phyloP scores from a whole-genome alignment of 2,113 vertebrate genomes.

The Alouatta palliata region DNA sequence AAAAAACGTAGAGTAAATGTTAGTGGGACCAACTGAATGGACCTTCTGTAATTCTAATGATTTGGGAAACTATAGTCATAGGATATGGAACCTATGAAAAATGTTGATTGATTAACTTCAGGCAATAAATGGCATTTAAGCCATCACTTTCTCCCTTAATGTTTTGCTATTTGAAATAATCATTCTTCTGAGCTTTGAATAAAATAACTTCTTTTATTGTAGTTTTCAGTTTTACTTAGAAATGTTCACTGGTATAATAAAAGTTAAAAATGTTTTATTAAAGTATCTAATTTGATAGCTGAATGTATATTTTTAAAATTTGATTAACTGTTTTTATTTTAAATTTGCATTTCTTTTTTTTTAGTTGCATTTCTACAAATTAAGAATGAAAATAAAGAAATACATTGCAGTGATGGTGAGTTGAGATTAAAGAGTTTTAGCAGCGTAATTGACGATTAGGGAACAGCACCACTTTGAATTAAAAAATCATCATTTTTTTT shows the following conservation, averaged over 20 bases:
- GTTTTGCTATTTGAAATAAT: neutral
- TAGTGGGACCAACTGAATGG: neutral
- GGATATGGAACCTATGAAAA: neutral
- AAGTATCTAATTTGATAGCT: neutral
- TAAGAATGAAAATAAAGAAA: conserved; percentile 71
- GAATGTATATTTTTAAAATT: conserved; percentile 16
- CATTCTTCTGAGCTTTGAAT: neutral
- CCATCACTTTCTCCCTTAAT: neutral
- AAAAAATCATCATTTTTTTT: neutral
- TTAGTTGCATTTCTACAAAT: conserved; percentile 67
- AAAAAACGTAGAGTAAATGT: neutral
- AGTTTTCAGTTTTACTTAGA: neutral
- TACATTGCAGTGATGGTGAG: conserved; percentile 84
- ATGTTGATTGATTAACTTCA: neutral
- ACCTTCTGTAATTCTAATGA: neutral
- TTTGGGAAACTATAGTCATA: neutral
- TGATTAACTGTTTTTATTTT: conserved; percentile 21
- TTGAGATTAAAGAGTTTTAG: neutral
- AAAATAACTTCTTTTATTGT: neutral
- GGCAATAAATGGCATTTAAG: neutral
- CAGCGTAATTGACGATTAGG: neutral
- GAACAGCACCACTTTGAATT: neutral
- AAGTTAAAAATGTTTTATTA: conserved; percentile 17
- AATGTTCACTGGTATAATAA: neutral
- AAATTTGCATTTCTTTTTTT: conserved; percentile 66